Base-by-base conservation (phyloP, 2,113 vertebrate genomes). In the Petroica traversi region DNA sequence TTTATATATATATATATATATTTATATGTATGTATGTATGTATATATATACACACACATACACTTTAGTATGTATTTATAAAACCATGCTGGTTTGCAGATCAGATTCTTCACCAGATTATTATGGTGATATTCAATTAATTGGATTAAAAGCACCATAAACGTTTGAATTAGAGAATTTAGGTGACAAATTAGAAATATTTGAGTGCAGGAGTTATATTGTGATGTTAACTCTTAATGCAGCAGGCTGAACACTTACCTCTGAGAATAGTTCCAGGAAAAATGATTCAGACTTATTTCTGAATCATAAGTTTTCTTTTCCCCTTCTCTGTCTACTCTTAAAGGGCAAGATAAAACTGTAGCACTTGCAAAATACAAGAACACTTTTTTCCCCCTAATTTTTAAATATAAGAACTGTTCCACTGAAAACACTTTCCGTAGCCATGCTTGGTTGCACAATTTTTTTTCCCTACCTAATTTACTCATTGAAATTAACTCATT, bases 321-420 rank as follows among this genome's bases (percentile, higher is more conserved):
- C 22, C 5, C 5, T 74, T 23, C 15, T 84, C 18, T 22, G 5
- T 20, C 11, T 83, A 4, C 40, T 71, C n/a, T 85, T 61, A 81
- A 94, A 91, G 54, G 48, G n/a, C 23, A 62, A 34, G 34, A 85
- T 54, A 54, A 89, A 92, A 79, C 14, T 33, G 11, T 31, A 75
- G 14, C 4, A 26, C 48, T 93, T 55, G 11, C 22, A 75, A 87
- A 82, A 72, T 33, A 43, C 18, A 61, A 34, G 59, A 73, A 49
- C 11, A 33, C 2, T 26, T 52, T 26, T 14, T 6, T 0, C 12
- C 5, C 5, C 5, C 22, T 43, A 8, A 8, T 61, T 51, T 63
- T 78, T 40, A 82, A 82, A 34, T 36, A 78, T 61, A 38, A 71
- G 25, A 78, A 67, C 9, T 19, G 4, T 68, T 78, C 28, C 12